These are phyloP conservation scores for Hartigia nigra DNA, from an alignment of 2,888 invertebrate species.

Conservation along the genomic window DNA sequence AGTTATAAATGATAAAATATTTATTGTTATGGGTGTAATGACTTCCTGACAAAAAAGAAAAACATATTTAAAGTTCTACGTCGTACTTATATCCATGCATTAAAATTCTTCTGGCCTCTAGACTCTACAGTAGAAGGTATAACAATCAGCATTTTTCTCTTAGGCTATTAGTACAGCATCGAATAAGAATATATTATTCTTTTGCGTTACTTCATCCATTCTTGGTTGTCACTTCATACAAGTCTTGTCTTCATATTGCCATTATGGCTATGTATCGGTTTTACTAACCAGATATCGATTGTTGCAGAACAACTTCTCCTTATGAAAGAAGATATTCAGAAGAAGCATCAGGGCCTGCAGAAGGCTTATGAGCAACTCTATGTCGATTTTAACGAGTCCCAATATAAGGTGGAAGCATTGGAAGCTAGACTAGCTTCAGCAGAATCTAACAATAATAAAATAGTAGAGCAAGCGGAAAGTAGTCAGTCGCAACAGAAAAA, in stretches of 20 bases:
- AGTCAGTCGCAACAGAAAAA: not conserved
- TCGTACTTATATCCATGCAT: not conserved
- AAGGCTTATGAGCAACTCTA: slow-evolving; percentile 68
- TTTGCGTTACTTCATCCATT: slow-evolving; percentile 4
- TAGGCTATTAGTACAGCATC: not conserved
- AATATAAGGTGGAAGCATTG: slow-evolving; percentile 45
- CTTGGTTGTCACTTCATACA: not conserved
- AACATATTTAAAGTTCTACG: not conserved
- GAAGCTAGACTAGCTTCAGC: slow-evolving; percentile 26
- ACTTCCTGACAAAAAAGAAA: not conserved
- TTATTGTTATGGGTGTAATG: not conserved
- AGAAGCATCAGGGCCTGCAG: slow-evolving; percentile 69
- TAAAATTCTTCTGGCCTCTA: not conserved
- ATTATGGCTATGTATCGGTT: not conserved
- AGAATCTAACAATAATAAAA: slow-evolving; percentile 29
- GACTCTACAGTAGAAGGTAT: not conserved
- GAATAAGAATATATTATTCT: not conserved
- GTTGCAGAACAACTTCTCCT: slow-evolving; percentile 60
- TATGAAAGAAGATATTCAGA: slow-evolving; percentile 66
- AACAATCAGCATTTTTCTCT: not conserved
- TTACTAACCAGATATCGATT: not conserved
- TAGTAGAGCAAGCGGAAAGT: not conserved
- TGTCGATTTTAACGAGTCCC: slow-evolving; percentile 59
- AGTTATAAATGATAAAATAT: not conserved
- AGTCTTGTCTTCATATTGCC: not conserved